phyloP scores from a whole-genome alignment of 2,113 vertebrate genomes.

The Ceyx margarethae region DNA sequence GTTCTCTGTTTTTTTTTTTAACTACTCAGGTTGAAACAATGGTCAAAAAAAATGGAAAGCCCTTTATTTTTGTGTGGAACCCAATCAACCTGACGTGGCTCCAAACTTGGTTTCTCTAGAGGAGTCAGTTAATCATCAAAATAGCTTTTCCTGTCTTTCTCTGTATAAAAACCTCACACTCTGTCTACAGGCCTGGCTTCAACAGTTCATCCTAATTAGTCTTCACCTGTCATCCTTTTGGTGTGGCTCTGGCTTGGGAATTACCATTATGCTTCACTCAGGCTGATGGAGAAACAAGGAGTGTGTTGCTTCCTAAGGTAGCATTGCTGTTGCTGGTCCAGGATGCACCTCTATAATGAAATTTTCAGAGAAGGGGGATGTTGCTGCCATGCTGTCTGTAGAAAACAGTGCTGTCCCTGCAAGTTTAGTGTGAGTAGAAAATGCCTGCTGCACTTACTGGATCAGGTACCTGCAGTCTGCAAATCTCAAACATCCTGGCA shows the following conservation, averaged over 20 bases:
- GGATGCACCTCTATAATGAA: rapidly evolving
- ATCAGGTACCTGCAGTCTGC: background rate
- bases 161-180: background rate
- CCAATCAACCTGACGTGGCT: background rate
- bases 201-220: background rate
- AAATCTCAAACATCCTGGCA: background rate
- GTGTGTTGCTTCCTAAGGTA: background rate
- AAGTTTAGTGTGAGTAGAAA: background rate
- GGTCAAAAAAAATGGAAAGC: background rate
- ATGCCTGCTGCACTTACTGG: background rate
- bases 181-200: background rate
- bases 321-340: background rate
- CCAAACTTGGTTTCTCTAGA: background rate
- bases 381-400: background rate
- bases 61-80: background rate
- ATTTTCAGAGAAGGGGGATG: background rate
- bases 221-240: background rate
- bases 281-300: background rate
- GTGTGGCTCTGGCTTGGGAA: background rate
- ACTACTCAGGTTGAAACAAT: background rate
- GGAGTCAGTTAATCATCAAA: background rate
- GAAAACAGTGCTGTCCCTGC: background rate
- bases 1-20: background rate
- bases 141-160: background rate
- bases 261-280: background rate